Evolutionary conservation across 2,888 invertebrate species (phyloP).

Genomic region (Apantesis nais): DNA sequence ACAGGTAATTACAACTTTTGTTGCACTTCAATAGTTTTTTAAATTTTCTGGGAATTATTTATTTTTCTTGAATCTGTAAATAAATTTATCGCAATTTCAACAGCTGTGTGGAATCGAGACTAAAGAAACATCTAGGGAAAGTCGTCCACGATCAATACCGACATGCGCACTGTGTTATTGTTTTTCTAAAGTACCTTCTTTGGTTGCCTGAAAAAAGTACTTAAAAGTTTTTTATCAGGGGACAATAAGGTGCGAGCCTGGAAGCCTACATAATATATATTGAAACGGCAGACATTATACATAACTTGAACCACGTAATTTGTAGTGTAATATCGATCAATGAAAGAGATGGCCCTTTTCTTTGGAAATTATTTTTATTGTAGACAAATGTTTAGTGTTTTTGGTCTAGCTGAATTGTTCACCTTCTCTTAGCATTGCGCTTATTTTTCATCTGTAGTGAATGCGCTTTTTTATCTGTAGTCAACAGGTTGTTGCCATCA

Average conservation of each 20-base stretch:
- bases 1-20: background rate
- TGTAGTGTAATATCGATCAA: too few species aligned
- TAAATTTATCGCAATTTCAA: background rate
- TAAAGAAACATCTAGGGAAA: background rate
- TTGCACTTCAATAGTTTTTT: background rate
- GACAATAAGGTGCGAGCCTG: too few species aligned
- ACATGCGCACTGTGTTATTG: conserved; percentile 2
- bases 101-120: background rate
- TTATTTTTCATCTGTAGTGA: background rate
- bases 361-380: conserved; percentile 2
- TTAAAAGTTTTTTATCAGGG: too few species aligned
- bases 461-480: background rate
- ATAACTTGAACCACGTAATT: too few species aligned
- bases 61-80: background rate
- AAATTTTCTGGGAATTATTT: background rate
- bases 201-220: too few species aligned
- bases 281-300: too few species aligned
- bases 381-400: background rate
- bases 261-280: too few species aligned
- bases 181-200: background rate
- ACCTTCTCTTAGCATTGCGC: background rate
- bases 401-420: background rate
- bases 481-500: conserved; percentile 14
- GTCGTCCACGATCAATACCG: background rate
- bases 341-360: too few species aligned